Evolutionary conservation across 1,140 invertebrate species (phyloP).

Genomic region (Sitobion miscanthi): DNA sequence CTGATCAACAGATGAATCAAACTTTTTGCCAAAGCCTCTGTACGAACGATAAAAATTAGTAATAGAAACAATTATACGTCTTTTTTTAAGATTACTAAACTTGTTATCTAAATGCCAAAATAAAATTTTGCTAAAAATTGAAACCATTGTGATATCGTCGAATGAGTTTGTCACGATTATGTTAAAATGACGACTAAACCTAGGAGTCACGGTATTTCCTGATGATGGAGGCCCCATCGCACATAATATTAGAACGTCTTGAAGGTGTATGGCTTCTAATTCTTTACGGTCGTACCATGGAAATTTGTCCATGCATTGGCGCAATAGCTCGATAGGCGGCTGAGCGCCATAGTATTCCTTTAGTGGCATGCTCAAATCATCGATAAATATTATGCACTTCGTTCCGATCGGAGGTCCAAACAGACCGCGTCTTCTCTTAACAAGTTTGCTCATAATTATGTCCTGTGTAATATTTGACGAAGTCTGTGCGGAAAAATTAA

Average conservation of each 20-base stretch:
- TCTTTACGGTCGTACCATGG: constrained; percentile 93
- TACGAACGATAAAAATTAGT: constrained; percentile 57
- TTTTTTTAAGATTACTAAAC: constrained; percentile 63
- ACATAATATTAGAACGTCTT: constrained; percentile 79
- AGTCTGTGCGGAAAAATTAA: constrained; percentile 94
- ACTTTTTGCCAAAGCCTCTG: constrained; percentile 93
- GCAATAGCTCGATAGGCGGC: constrained; percentile 87
- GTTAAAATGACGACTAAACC: constrained; percentile 93
- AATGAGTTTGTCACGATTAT: constrained; percentile 90
- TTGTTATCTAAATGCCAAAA: constrained; percentile 92
- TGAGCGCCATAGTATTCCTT: constrained; percentile 88
- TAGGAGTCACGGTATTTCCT: constrained; percentile 70
- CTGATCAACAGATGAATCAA: constrained; percentile 90
- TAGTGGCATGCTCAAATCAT: constrained; percentile 92
- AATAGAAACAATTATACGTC: not conserved
- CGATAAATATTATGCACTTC: constrained; percentile 88
- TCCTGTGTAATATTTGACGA: constrained; percentile 93
- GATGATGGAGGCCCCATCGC: constrained; percentile 22
- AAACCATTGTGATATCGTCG: constrained; percentile 80
- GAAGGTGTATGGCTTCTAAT: constrained; percentile 79
- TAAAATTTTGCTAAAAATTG: constrained; percentile 90
- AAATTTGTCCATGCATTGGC: constrained; percentile 90
- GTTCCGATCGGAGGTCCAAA: constrained; percentile 92
- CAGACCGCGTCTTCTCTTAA: constrained; percentile 67
- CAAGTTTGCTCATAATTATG: constrained; percentile 69